phyloP scores from a whole-genome alignment of 1,140 invertebrate species.

The Temnothorax nylanderi region DNA sequence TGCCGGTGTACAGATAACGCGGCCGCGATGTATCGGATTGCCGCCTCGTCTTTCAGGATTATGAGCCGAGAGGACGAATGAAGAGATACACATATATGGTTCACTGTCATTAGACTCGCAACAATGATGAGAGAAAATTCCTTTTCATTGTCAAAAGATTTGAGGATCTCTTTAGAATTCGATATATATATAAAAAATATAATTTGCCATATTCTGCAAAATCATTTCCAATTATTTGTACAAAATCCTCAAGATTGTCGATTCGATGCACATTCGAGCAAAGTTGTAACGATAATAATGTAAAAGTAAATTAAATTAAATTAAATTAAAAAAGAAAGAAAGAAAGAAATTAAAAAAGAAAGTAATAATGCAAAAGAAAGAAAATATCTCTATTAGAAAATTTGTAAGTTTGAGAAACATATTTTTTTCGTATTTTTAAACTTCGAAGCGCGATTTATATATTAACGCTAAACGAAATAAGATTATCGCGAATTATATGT shows the following conservation, averaged over 20 bases:
- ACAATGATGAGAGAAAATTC: not conserved
- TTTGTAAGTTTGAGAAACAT: not conserved
- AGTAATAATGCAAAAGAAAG: no score
- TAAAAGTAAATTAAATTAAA: not conserved
- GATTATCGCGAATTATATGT: not conserved
- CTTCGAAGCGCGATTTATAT: not conserved
- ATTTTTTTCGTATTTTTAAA: not conserved
- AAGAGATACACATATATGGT: not conserved
- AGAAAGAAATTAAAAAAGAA: no score
- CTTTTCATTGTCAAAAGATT: not conserved
- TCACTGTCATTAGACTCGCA: not conserved
- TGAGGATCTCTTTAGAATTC: not conserved
- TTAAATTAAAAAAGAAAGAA: no score
- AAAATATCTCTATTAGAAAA: not conserved
- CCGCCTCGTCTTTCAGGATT: constrained; percentile 43
- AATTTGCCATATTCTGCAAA: not conserved
- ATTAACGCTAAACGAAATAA: not conserved
- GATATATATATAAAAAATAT: not conserved
- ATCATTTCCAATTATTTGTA: not conserved
- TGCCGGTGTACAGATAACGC: constrained; percentile 40
- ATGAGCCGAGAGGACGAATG: constrained; percentile 1
- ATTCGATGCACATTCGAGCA: not conserved
- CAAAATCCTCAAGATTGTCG: not conserved
- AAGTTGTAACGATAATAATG: not conserved
- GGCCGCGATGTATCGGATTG: constrained; percentile 12